Base-by-base conservation (phyloP, 2,113 vertebrate species). In the Megaceryle maxima region DNA sequence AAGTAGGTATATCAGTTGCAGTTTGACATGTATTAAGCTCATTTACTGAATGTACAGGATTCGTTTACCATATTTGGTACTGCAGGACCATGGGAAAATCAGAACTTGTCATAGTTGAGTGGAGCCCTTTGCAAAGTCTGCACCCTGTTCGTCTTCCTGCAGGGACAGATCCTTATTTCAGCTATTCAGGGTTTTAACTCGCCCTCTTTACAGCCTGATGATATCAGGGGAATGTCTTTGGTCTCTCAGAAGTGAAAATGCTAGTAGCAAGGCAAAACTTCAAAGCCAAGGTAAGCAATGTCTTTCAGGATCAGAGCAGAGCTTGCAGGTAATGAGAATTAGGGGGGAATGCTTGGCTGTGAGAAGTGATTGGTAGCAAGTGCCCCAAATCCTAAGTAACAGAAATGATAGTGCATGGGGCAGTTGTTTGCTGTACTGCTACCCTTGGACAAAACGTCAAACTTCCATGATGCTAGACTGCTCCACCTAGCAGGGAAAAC, bases 1-100 rank as follows among this genome's bases (percentile, higher is more conserved):
- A 99, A 98, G 99, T 99, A 98, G 95, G 99, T 99, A 73, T 85
- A 95, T 78, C 13, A 35, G 24, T 96, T 92, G 88, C 20, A 81
- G 7, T 18, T 70, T 82, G 64, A 10, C 2, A 2, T 50, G 3
- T 50, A 13, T 75, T 80, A 87, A 35, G 6, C 11, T 89, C 64
- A 21, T 78, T 89, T 78, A 53, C 31, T 82, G 26, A 87, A 82
- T 62, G 8, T 31, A 81, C 11, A 20, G 41, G 67, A 67, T 76
- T 93, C 0, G 18, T 92, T 74, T 89, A 20, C 28, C 1, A 0
- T 53, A n/a, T 48, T 69, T 86, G 55, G 24, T 76, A 39, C 43
- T 39, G 11, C n/a, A 77, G 35, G 22, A 67, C 24, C 10, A 17
- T 48, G 51, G 46, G 55, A 80, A 92, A 75, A 83, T 51, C 22